A percentile compares a stretch with the other conserved stretches of the same genome.
These are phyloP conservation scores for Silvanus unidentatus DNA, from an alignment of 2,888 invertebrate species.

Conservation along the genomic window DNA sequence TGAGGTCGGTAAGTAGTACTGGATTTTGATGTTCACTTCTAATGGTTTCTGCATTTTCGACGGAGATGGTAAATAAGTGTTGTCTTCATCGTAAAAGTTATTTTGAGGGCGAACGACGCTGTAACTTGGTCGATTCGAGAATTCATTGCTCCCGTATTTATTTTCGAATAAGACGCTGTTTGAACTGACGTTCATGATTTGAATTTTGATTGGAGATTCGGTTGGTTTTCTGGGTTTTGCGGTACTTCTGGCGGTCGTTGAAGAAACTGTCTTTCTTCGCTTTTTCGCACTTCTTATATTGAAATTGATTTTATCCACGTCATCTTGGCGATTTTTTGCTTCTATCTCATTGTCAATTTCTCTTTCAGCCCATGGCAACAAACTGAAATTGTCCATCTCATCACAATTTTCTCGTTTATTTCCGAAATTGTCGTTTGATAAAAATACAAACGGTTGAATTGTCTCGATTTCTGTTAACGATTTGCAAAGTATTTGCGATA, in stretches of 20 bases:
- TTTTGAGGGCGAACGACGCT: slow-evolving; percentile 1
- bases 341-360: slow-evolving; percentile 9
- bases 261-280: slow-evolving; percentile 4
- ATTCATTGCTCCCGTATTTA: slow-evolving; percentile 11
- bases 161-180: slow-evolving; percentile 11
- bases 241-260: slow-evolving; percentile 12
- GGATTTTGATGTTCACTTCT: slow-evolving; percentile 36
- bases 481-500: slow-evolving; percentile 68
- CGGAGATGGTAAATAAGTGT: slow-evolving; percentile 20
- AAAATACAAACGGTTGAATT: slow-evolving; percentile 66
- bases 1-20: slow-evolving; percentile 27
- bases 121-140: slow-evolving; percentile 13
- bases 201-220: slow-evolving; percentile 12
- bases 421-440: slow-evolving; percentile 54
- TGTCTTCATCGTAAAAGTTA: slow-evolving; percentile 13
- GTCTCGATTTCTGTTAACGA: slow-evolving; percentile 61
- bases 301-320: background rate
- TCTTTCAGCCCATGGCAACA: slow-evolving; percentile 57
- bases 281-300: slow-evolving; percentile 2
- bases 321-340: background rate
- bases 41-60: slow-evolving; percentile 17
- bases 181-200: slow-evolving; percentile 15
- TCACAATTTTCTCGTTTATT: slow-evolving; percentile 57
- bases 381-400: slow-evolving; percentile 53
- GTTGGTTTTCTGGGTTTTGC: slow-evolving; percentile 10